Percentiles rank a stretch among this genome's conserved stretches.
phyloP scores from a whole-genome alignment of 1,140 invertebrate genomes.

The Drosophila athabasca region DNA sequence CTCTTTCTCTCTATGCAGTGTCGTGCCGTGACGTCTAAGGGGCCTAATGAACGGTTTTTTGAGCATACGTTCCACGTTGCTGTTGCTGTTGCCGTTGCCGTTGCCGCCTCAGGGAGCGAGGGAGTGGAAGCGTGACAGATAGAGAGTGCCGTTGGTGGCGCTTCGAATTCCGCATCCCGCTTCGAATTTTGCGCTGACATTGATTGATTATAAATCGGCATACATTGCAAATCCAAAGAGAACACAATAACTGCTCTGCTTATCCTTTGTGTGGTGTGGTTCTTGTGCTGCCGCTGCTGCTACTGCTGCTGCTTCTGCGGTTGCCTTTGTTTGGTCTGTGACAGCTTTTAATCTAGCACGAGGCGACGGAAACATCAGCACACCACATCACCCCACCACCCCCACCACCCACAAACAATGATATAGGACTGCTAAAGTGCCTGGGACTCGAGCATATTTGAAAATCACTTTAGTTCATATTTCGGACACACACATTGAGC shows the following conservation, averaged over 20 bases:
- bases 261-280: conserved; percentile 21
- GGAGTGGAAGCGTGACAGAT: conserved; percentile 40
- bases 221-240: conserved; percentile 81
- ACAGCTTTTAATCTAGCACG: conserved; percentile 81
- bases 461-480: conserved; percentile 78
- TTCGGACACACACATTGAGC: conserved; percentile 27
- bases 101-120: conserved; percentile 39
- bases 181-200: conserved; percentile 81
- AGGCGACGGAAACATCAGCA: conserved; percentile 47
- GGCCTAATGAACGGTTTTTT: conserved; percentile 74
- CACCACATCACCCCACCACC: conserved; percentile 10
- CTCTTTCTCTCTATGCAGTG: conserved; percentile 15
- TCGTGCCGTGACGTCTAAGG: conserved; percentile 73
- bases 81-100: too few species aligned
- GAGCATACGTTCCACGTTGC: conserved; percentile 66
- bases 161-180: conserved; percentile 48
- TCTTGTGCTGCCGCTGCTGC: conserved; percentile 37
- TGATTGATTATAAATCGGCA: conserved; percentile 82
- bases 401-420: conserved; percentile 35
- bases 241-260: conserved; percentile 65
- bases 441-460: conserved; percentile 62
- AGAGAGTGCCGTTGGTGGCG: neutral
- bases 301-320: conserved; percentile 56
- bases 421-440: conserved; percentile 53
- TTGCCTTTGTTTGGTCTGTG: conserved; percentile 80